These are phyloP conservation scores for Thyatira batis DNA, from an alignment of 2,888 invertebrate genomes.

Conservation along the genomic window DNA sequence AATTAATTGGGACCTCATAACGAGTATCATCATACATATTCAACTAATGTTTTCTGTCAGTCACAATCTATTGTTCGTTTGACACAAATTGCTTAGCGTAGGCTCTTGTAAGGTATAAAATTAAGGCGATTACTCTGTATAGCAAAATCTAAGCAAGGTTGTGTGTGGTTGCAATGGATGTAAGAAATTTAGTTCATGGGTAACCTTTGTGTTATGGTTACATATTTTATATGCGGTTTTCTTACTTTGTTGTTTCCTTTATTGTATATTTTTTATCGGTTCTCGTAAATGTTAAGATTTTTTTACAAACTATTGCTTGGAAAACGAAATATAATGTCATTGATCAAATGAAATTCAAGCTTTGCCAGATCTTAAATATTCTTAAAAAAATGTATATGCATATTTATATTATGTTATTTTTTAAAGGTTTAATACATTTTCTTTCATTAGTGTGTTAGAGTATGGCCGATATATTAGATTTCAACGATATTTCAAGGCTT, in stretches of 20 bases:
- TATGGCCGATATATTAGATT: neutral
- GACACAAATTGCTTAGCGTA: conserved; percentile 71
- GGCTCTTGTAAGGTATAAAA: conserved; percentile 49
- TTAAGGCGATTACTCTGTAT: conserved; percentile 47
- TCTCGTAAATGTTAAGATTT: too few relatives aligned
- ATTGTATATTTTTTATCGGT: neutral
- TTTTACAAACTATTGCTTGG: too few relatives aligned
- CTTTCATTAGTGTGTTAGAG: too few relatives aligned
- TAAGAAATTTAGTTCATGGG: conserved; percentile 65
- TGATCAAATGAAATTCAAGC: too few relatives aligned
- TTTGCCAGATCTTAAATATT: too few relatives aligned
- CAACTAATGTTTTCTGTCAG: conserved; percentile 66
- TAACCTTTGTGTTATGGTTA: conserved; percentile 48
- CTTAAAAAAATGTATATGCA: too few relatives aligned
- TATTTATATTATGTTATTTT: neutral
- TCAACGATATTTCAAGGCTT: neutral
- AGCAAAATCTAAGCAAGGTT: conserved; percentile 60
- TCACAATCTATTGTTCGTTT: conserved; percentile 62
- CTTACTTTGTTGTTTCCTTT: neutral
- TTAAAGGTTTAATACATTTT: too few relatives aligned
- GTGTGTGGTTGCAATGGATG: conserved; percentile 46
- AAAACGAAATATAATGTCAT: too few relatives aligned
- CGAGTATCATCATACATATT: conserved; percentile 71
- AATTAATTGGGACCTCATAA: conserved; percentile 68
- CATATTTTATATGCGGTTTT: conserved; percentile 11